Evolutionary conservation across 92 coral and sea anemone species (phyloP).

Genomic region (Epizoanthus stellaris): DNA sequence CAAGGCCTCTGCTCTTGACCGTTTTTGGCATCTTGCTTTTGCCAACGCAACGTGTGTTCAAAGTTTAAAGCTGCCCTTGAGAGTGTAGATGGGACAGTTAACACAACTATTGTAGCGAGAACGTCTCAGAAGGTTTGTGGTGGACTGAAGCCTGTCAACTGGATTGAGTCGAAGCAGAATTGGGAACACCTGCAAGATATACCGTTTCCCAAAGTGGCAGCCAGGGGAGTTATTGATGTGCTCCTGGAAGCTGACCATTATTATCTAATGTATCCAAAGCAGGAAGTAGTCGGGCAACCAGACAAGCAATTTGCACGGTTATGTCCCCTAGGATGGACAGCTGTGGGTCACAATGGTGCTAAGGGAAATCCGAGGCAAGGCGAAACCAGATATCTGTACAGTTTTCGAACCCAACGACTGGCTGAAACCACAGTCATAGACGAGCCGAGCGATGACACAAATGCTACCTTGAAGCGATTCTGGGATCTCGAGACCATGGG

Average conservation of each 20-base stretch:
- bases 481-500: constrained; percentile 72
- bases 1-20: too few relatives aligned
- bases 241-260: constrained; percentile 66
- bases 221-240: constrained; percentile 54
- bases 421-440: constrained; percentile 27
- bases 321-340: constrained; percentile 69
- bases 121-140: constrained; percentile 64
- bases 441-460: constrained; percentile 10
- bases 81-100: constrained; percentile 60
- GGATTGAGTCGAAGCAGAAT: constrained; percentile 51
- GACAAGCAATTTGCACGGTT: constrained; percentile 54
- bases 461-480: constrained; percentile 57
- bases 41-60: too few relatives aligned
- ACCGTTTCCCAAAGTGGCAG: constrained; percentile 61
- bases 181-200: constrained; percentile 59
- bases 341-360: constrained; percentile 46
- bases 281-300: constrained; percentile 49
- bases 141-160: constrained; percentile 65
- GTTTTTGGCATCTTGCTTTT: too few relatives aligned
- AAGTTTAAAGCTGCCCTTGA: too few relatives aligned
- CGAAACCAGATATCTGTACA: constrained; percentile 58
- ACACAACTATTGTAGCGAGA: constrained; percentile 55
- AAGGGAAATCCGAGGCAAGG: neutral
- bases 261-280: constrained; percentile 53
- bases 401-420: constrained; percentile 45